Percentiles rank a stretch among this genome's conserved stretches.
These are phyloP conservation scores for Turritopsis rubra DNA, from an alignment of 30 jellyfish, hydroid and myxozoan species.

Conservation along the genomic window DNA sequence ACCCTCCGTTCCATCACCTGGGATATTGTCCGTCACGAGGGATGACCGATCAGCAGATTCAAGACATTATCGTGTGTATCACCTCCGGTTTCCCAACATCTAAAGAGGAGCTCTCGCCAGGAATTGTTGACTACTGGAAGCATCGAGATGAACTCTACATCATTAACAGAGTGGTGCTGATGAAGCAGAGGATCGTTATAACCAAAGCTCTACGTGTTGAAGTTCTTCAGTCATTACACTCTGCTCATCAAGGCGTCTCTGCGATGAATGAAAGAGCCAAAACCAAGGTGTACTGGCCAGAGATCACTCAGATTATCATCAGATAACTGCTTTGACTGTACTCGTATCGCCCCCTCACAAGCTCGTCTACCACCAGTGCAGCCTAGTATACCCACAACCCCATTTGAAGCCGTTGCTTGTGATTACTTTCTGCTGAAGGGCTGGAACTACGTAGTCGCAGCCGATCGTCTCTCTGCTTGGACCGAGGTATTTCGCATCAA, in stretches of 20 bases:
- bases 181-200: not conserved
- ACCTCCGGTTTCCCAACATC: conserved; percentile 1
- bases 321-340: not conserved
- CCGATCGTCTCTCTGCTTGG: no score
- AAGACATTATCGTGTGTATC: not conserved
- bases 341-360: conserved; percentile 8
- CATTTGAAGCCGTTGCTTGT: no score
- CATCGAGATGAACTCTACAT: no score
- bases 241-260: conserved; percentile 17
- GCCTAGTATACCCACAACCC: no score
- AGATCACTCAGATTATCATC: not conserved
- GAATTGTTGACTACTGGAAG: no score
- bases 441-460: no score
- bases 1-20: not conserved
- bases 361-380: no score
- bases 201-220: not conserved
- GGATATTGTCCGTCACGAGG: conserved; percentile 9
- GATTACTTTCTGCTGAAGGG: no score
- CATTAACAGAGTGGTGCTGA: no score
- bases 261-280: conserved; percentile 5
- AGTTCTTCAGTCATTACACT: conserved; percentile 9
- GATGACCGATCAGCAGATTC: not conserved
- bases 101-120: conserved; percentile 6
- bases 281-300: conserved; percentile 12
- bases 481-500: no score